Percentiles rank a stretch among this genome's conserved stretches.
Conservation (phyloP, 2,888 invertebrate genomes). For the Margaritifera margaritifera region DNA sequence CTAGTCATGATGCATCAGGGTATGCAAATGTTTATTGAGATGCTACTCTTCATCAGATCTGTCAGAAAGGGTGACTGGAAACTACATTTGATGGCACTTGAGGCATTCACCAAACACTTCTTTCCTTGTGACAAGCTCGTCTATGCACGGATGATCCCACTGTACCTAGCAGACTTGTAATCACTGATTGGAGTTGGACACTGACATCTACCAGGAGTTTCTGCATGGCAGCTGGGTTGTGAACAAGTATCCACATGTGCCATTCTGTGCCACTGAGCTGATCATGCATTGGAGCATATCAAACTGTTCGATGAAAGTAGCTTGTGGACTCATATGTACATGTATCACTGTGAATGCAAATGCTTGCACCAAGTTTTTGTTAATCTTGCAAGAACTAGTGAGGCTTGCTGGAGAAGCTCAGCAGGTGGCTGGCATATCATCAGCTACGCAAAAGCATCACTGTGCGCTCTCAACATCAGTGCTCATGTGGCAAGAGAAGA, state of each 20-base stretch:
- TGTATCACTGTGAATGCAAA: constrained; percentile 7
- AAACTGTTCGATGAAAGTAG: constrained; percentile 15
- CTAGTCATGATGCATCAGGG: not conserved
- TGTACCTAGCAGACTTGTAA: constrained; percentile 14
- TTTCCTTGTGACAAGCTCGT: too few species aligned
- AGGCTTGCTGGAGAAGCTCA: too few species aligned
- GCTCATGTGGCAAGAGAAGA: too few species aligned
- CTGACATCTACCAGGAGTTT: constrained; percentile 8
- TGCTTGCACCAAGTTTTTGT: not conserved
- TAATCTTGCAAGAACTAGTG: too few species aligned
- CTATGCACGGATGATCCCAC: constrained; percentile 12
- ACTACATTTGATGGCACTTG: constrained; percentile 6
- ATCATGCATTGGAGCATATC: constrained; percentile 11
- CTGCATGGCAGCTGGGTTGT: constrained; percentile 14
- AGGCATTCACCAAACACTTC: constrained; percentile 9
- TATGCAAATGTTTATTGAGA: constrained; percentile 2
- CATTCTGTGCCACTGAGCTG: constrained; percentile 17
- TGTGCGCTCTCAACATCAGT: too few species aligned
- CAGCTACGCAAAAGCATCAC: too few species aligned
- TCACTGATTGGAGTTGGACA: not conserved
- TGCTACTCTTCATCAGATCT: constrained; percentile 11
- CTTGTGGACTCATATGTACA: constrained; percentile 7
- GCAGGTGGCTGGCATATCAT: too few species aligned
- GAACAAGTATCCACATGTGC: constrained; percentile 7
- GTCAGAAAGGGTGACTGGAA: constrained; percentile 11